Evolutionary conservation across 2,888 invertebrate genomes (phyloP).

Genomic region (Cerastoderma edule): DNA sequence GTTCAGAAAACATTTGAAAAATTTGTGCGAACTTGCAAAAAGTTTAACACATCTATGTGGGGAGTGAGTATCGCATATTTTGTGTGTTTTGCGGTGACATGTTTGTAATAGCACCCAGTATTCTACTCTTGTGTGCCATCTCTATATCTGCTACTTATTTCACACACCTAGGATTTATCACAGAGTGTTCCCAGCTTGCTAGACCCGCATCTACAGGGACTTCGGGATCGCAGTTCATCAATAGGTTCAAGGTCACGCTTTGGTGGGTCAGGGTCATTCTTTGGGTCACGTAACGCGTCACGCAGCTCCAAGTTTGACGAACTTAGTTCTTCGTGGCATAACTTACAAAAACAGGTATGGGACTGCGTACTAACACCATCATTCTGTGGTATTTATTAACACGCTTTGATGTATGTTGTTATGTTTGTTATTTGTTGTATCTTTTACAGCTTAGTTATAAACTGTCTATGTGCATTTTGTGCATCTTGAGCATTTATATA

Average conservation of each 20-base stretch:
- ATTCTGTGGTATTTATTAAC: too few relatives aligned
- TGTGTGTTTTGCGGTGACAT: too few relatives aligned
- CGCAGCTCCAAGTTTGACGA: slow-evolving; percentile 65
- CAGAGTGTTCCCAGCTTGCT: slow-evolving; percentile 69
- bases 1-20: too few relatives aligned
- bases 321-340: slow-evolving; percentile 75
- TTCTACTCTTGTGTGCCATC: slow-evolving; percentile 20
- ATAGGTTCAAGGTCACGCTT: slow-evolving; percentile 64
- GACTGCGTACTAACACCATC: background rate
- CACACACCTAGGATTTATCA: slow-evolving; percentile 61
- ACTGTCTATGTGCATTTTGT: too few relatives aligned
- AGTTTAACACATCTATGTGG: too few relatives aligned
- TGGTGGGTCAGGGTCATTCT: slow-evolving; percentile 56
- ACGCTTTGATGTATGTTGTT: too few relatives aligned
- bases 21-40: too few relatives aligned
- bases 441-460: too few relatives aligned
- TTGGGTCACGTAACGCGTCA: slow-evolving; percentile 53
- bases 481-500: too few relatives aligned
- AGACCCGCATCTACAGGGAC: slow-evolving; percentile 59
- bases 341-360: slow-evolving; percentile 76
- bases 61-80: too few relatives aligned
- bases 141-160: slow-evolving; percentile 37
- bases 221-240: slow-evolving; percentile 66
- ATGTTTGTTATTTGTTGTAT: too few relatives aligned
- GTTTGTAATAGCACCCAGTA: too few relatives aligned